Conservation (phyloP, 2,888 invertebrate genomes). For the Podabrus alpinus region DNA sequence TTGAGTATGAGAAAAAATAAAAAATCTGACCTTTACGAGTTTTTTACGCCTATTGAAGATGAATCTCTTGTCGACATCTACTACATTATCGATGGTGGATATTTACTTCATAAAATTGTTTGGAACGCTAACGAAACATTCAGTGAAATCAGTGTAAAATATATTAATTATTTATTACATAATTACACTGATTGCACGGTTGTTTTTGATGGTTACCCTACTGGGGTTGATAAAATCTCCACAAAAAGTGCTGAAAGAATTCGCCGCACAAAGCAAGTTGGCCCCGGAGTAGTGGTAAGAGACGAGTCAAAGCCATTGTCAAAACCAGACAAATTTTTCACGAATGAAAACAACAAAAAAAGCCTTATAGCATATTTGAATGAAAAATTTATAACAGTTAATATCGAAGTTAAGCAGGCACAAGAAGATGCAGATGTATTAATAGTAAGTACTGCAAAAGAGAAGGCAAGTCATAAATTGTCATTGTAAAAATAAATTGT, state of each 20-base stretch:
- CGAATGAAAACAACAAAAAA: conserved; percentile 23
- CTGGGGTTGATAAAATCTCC: conserved; percentile 15
- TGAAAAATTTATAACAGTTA: conserved; percentile 17
- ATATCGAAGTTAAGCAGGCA: conserved; percentile 31
- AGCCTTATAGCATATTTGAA: conserved; percentile 24
- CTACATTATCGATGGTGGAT: conserved; percentile 22
- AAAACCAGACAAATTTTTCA: conserved; percentile 25
- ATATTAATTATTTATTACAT: neutral
- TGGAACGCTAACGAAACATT: neutral
- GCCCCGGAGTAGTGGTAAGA: neutral
- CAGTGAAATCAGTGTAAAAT: neutral
- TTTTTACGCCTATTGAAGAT: neutral
- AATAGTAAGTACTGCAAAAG: conserved; percentile 26
- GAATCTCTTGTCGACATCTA: too few species aligned
- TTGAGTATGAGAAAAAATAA: conserved; percentile 27
- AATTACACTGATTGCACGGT: conserved; percentile 11
- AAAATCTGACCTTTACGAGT: conserved; percentile 10
- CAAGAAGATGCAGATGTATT: too few species aligned
- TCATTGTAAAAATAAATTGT: too few species aligned
- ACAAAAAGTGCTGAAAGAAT: conserved; percentile 22
- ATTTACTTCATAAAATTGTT: neutral
- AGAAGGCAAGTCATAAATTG: conserved; percentile 16
- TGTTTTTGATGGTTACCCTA: conserved; percentile 26
- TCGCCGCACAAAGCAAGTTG: neutral
- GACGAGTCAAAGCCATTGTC: conserved; percentile 9